Evolutionary conservation across 2,113 vertebrate species (phyloP).

Genomic region (Oncorhynchus gorbuscha): DNA sequence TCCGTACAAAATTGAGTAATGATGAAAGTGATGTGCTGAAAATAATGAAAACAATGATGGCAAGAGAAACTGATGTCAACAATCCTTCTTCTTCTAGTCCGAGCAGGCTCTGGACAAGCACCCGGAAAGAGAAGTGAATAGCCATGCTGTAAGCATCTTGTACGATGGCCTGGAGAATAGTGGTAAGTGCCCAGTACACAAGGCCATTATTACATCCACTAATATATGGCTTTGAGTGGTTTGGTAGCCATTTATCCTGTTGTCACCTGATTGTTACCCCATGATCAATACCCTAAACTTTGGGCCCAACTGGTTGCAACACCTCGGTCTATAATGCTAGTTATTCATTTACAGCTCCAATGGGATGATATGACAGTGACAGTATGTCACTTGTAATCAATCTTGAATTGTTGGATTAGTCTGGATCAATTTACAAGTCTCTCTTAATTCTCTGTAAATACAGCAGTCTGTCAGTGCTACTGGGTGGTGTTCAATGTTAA

Average conservation of each 20-base stretch:
- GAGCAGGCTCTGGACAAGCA: conserved; percentile 34
- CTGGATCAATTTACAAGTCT: conserved; percentile 20
- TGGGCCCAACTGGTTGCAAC: no score
- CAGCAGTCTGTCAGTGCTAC: conserved; percentile 36
- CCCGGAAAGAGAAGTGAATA: conserved; percentile 61
- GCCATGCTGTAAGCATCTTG: conserved; percentile 38
- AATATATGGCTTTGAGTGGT: not conserved
- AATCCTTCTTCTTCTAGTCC: conserved; percentile 28
- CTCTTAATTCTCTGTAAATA: conserved; percentile 49
- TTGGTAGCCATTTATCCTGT: not conserved
- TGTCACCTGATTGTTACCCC: not conserved
- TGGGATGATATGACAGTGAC: not conserved
- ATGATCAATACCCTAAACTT: no score
- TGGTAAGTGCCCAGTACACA: conserved; percentile 41
- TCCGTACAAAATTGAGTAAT: no score
- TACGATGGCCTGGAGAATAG: conserved; percentile 23
- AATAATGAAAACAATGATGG: no score
- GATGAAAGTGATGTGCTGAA: no score
- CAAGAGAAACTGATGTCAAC: not conserved
- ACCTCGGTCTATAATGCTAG: no score
- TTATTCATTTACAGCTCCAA: not conserved
- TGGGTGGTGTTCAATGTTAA: conserved; percentile 46
- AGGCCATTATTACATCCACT: not conserved
- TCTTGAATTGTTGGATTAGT: conserved; percentile 21
- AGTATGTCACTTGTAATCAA: not conserved